Conservation (phyloP, 1,140 invertebrate species). For the Sinella curviseta region DNA sequence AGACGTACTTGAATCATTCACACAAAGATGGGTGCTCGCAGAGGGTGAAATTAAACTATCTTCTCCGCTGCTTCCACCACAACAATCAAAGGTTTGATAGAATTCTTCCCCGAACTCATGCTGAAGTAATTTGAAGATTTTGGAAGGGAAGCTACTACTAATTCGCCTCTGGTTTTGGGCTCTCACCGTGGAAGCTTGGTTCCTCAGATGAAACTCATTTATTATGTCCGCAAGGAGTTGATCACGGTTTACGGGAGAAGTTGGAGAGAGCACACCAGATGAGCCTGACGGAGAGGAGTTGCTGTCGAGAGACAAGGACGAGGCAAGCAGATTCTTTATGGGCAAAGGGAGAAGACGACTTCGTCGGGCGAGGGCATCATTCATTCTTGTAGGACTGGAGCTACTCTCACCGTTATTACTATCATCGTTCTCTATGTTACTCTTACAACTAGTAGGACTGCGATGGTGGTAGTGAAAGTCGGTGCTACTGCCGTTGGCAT, state of each 20-base stretch:
- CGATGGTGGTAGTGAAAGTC: not conserved
- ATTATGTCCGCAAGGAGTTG: slow-evolving; percentile 48
- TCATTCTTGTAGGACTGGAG: slow-evolving; percentile 20
- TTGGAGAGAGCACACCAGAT: slow-evolving; percentile 47
- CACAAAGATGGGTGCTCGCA: slow-evolving; percentile 21
- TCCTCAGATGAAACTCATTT: slow-evolving; percentile 45
- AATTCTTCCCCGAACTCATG: slow-evolving; percentile 49
- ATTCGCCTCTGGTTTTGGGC: slow-evolving; percentile 31
- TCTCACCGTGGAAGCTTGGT: slow-evolving; percentile 15
- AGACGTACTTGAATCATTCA: slow-evolving; percentile 22
- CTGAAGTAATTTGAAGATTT: slow-evolving; percentile 49
- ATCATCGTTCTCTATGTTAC: not conserved
- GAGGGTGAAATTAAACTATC: slow-evolving; percentile 19
- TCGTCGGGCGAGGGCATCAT: slow-evolving; percentile 16
- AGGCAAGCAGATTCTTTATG: slow-evolving; percentile 36
- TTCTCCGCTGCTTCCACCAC: slow-evolving; percentile 31
- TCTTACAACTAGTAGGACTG: not conserved
- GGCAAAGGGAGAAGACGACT: slow-evolving; percentile 38
- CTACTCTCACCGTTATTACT: not conserved
- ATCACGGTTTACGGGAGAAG: slow-evolving; percentile 43
- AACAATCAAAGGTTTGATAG: slow-evolving; percentile 45
- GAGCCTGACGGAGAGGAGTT: slow-evolving; percentile 46
- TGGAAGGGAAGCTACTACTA: slow-evolving; percentile 43
- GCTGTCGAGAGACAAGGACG: slow-evolving; percentile 36
- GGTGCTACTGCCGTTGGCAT: not conserved